A percentile compares a stretch with the other conserved stretches of the same genome.
Evolutionary conservation across 2,888 invertebrate species (phyloP).

Genomic region (Pristionchus japonicus): DNA sequence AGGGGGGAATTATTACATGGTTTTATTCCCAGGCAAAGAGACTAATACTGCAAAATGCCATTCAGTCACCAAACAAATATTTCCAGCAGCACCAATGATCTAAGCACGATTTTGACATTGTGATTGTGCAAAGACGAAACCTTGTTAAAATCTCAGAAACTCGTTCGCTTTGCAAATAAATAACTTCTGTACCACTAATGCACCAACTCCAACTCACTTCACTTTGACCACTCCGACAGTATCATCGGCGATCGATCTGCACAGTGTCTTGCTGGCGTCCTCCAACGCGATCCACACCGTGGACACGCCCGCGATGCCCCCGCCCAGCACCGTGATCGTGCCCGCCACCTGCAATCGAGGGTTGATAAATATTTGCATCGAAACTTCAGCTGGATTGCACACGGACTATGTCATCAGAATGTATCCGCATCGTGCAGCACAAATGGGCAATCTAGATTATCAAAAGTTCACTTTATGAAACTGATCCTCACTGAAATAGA

Average conservation of each 20-base stretch:
- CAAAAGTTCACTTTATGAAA: too few species aligned
- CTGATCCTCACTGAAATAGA: too few species aligned
- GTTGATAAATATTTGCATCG: too few species aligned
- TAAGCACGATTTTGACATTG: neutral
- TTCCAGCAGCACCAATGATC: neutral
- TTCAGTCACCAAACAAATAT: too few species aligned
- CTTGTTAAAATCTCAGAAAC: neutral
- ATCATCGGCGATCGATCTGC: constrained; percentile 81
- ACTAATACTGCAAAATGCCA: too few species aligned
- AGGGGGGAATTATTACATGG: neutral
- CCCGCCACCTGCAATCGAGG: constrained; percentile 51
- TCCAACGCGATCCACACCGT: constrained; percentile 84
- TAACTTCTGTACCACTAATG: neutral
- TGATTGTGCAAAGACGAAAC: neutral
- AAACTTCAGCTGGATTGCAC: too few species aligned
- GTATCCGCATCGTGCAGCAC: too few species aligned
- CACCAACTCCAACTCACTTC: constrained; percentile 79
- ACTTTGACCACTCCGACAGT: constrained; percentile 85
- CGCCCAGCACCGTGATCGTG: constrained; percentile 65
- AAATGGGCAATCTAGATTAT: too few species aligned
- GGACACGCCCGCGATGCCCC: constrained; percentile 77
- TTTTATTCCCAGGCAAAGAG: too few species aligned
- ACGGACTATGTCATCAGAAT: too few species aligned
- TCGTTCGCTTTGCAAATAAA: neutral
- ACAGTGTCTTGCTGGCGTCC: constrained; percentile 82